Evolutionary conservation across 2,797 vertebrate genomes (phyloP).

Genomic region (Aselliscus stoliczkanus): DNA sequence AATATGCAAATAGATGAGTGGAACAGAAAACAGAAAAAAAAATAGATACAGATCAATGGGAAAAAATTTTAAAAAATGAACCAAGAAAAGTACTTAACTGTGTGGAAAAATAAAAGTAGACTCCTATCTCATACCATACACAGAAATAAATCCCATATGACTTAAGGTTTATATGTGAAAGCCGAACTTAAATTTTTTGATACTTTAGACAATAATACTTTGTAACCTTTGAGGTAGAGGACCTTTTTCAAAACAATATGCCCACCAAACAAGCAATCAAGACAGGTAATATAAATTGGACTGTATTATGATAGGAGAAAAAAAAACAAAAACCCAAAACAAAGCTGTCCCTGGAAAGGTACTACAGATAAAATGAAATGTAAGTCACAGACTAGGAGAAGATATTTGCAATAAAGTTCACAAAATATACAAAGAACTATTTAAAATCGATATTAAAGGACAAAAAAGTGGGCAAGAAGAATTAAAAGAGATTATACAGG

Average conservation of each 20-base stretch:
- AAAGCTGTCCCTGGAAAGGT: neutral
- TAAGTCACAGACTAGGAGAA: neutral
- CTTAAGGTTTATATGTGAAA: neutral
- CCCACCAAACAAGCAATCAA: neutral
- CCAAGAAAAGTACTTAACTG: neutral
- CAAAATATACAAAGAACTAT: neutral
- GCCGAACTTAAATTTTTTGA: neutral
- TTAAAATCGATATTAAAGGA: neutral
- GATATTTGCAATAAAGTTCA: neutral
- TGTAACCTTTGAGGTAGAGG: neutral
- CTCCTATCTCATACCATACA: neutral
- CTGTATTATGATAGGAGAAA: neutral
- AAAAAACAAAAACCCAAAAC: neutral
- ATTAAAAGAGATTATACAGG: neutral
- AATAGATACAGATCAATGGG: neutral
- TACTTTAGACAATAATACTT: neutral
- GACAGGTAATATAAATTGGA: neutral
- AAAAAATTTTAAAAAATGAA: neutral
- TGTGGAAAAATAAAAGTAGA: neutral
- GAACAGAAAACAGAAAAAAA: neutral
- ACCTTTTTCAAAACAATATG: neutral
- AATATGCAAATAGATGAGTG: neutral
- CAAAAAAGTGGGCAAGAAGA: neutral
- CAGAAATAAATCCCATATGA: neutral
- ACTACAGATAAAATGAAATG: neutral